Base-by-base conservation (phyloP, 2,888 invertebrate species). In the Zygaena filipendulae region DNA sequence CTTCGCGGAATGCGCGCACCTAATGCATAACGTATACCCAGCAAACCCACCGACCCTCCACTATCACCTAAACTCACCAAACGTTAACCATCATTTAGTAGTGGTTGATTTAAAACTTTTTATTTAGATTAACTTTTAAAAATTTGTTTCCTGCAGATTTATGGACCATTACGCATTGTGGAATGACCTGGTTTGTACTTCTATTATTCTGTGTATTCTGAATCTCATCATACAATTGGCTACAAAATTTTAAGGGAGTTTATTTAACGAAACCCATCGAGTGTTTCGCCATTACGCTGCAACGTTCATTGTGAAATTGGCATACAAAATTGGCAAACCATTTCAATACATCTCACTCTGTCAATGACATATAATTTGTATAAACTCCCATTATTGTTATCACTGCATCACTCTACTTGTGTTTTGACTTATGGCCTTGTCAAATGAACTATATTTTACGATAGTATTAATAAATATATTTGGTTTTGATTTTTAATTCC, bases 191-290 rank as follows among this genome's bases (percentile, higher is more conserved):
- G 32, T 44, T 36, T 30, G 32, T 47, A 33, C 34, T 40, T 44
- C 35, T 32, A 38, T 34, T 38, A 34, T 39, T 45, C 43, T 49
- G 39, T 58, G 64, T 67, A 69, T 69, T 70, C 69, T 69, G 66
- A 41, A 42, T 53, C 46, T 47, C 43, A 43, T 35, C 43, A 43
- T 37, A 29, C 34, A 51, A 57, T 59, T 48, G 60, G 50, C 42
- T 28, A 52, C 50, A 49, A 60, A 63, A 60, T 58, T 57, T 40
- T 34, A 31, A 37, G 33, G 43, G 42, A 42, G 33, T 33, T 44
- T 33, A 49, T 35, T 47, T 50, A 52, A 52, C 46, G 40, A 42
- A 22, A 39, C 37, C 16, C 16, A 16, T n/a, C 30, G 33, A 35
- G 35, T 33, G 35, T 47, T 53, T 42, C 36, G 36, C 39, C 38